Evolutionary conservation across 2,888 invertebrate genomes (phyloP), one percentile per base, ranked within the genome.

Genomic region (Agrotis clavis): DNA sequence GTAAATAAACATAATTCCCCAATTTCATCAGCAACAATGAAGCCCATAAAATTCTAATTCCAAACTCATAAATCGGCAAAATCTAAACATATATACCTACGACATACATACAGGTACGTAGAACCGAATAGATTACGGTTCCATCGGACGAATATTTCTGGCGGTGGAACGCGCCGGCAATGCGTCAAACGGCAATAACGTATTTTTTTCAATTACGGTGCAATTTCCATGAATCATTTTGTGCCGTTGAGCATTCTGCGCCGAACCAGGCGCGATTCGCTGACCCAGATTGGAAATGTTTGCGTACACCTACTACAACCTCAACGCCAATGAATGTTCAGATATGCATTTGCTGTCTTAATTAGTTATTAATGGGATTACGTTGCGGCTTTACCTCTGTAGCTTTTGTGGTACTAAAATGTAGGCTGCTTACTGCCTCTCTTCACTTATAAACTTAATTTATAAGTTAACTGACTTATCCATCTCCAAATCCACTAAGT

Each of bases 191-290:
- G 90, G 93, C 93, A 93, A 95, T 94, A 94, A 94, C 93, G 94
- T 95, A 94, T 95, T 94, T 95, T 94, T 95, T 95, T 94, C 94
- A 95, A 95, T 95, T 95, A 94, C 94, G 86, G 88, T 91, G 92
- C 95, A 94, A 95, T 94, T 93, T 93, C 92, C 94, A 94, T 95
- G 94, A 94, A 94, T 95, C 94, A 95, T 93, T 91, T 92, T 90
- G 91, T 91, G 87, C 90, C 91, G 89, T 82, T 87, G 92, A 92
- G 91, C 91, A 91, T 90, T 91, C 91, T 88, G 86, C 86, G 86
- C 89, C 86, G 87, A 86, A 87, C 88, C 85, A 87, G 87, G 82
- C 87, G 86, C 90, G 88, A 89, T 85, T 87, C 86, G 86, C 84
- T 90, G 93, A 93, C 94, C 94, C 87, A 93, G 90, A 94, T 94